Evolutionary conservation across 1,140 invertebrate genomes (phyloP), one percentile per base, ranked within the genome.

Genomic region (Branchinecta lindahli): DNA sequence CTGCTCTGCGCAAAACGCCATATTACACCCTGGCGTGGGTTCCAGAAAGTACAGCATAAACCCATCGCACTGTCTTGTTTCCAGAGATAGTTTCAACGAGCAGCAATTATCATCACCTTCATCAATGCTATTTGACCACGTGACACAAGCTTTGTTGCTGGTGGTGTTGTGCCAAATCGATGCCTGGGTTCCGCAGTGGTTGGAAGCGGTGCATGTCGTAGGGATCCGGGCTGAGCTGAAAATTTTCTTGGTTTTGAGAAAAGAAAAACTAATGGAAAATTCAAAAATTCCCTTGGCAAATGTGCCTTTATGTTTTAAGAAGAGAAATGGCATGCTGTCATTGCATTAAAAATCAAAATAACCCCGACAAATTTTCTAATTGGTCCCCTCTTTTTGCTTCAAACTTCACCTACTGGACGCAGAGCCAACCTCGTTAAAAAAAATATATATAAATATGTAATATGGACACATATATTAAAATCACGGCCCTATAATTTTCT

Each of bases 181-280:
- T 46, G 72, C 72, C 44, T 73, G 72, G 1, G 72, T 73, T 45
- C 72, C 72, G 52, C 72, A 73, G 46, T 73, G 71, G 69, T 73
- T 73, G 18, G 71, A 67, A 46, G 72, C 45, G 18, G 72, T 70
- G 66, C 72, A 73, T 10, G 44, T 68, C 10, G 68, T 68, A 21
- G 72, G 72, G 20, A 73, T 73, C 67, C 72, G 65, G 3, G 72
- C 72, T 33, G 72, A 70, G 66, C 71, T 72, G 33, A 66, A 65
- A 52, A 68, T 20, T 33, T 12, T 67, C 44, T 46, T n/a, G 65
- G 47, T 46, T n/a, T 18, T 7, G 7, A 44, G n/a, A 15, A 44
- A 33, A 67, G 67, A 67, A 69, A 47, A 10, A 9, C 20, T 44
- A 65, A 65, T n/a, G 44, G 45, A 33, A 33, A 33, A 33, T 33